These are phyloP conservation scores for Bombus sylvicola DNA, from an alignment of 1,140 invertebrate genomes.

Conservation along the genomic window DNA sequence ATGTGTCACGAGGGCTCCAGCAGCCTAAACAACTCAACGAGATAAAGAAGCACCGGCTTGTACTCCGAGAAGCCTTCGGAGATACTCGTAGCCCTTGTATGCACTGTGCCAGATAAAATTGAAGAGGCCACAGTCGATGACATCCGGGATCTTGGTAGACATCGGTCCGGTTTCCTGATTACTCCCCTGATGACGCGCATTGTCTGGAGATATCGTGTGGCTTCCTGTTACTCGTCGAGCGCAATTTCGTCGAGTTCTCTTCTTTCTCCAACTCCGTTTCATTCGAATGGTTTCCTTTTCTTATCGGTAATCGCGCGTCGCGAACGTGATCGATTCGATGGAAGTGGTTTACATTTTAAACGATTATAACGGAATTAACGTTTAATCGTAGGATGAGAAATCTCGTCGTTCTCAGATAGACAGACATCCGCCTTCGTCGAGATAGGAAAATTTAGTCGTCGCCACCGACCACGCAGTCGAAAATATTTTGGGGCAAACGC, in stretches of 20 bases:
- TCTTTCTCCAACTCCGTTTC: background rate
- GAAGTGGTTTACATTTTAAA: background rate
- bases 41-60: conserved; percentile 60
- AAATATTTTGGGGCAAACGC: background rate
- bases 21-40: conserved; percentile 68
- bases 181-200: conserved; percentile 32
- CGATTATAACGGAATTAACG: background rate
- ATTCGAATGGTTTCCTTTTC: background rate
- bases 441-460: conserved; percentile 41
- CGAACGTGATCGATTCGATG: background rate
- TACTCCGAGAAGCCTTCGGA: conserved; percentile 57
- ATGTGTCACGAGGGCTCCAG: conserved; percentile 54
- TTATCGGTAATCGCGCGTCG: no score
- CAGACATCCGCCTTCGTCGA: conserved; percentile 50
- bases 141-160: conserved; percentile 45
- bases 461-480: background rate
- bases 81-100: conserved; percentile 48
- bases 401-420: conserved; percentile 27
- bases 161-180: conserved; percentile 29
- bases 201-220: conserved; percentile 45
- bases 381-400: background rate
- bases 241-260: background rate
- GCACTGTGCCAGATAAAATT: conserved; percentile 57
- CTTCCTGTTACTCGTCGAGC: conserved; percentile 33
- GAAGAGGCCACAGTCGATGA: conserved; percentile 47